Evolutionary conservation across 2,888 invertebrate genomes (phyloP), one percentile per base, ranked within the genome.

Genomic region (Heteropelma amictum): DNA sequence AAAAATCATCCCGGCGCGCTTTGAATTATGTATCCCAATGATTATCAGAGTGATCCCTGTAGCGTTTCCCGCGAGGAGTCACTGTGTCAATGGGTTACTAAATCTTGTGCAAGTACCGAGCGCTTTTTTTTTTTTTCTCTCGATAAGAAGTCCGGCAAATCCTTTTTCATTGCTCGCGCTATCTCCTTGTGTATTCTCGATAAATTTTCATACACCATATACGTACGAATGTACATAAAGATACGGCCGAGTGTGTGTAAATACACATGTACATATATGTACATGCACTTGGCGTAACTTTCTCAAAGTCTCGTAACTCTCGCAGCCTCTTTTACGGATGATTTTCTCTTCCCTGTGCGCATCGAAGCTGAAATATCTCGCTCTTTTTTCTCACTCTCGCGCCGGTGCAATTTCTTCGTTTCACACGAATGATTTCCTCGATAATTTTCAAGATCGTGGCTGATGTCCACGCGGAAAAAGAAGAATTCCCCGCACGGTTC

Each of bases 1-100:
- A 21, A 53, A 65, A 23, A 40, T n/a, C n/a, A n/a, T n/a, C n/a
- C n/a, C n/a, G n/a, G n/a, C 7, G 14, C 4, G 14, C 14, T 30
- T 21, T 19, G 40, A 54, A 65, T 30, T 40, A 53, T 17, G 21
- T n/a, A n/a, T n/a, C n/a, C 3, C n/a, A 17, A 47, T 26, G 38
- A 38, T 38, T 35, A 51, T 28, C 14, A 21, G 1, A n/a, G 28
- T 19, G 3, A 10, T 53, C 30, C 42, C 38, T 21, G 30, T 14
- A 23, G 19, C 30, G 30, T 30, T 33, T 49, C 14, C 23, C 10
- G 23, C 30, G 19, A 30, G 40, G 33, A 68, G 68, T 64, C 58
- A 74, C 69, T 74, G 63, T 74, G 73, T 74, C 73, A 74, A 63
- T 74, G 73, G 73, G 73, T 74, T 69, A 74, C 69, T 69, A 69